Percentiles rank a stretch among this genome's conserved stretches.
phyloP scores from a whole-genome alignment of 2,888 invertebrate genomes.

The Trichopria drosophilae region DNA sequence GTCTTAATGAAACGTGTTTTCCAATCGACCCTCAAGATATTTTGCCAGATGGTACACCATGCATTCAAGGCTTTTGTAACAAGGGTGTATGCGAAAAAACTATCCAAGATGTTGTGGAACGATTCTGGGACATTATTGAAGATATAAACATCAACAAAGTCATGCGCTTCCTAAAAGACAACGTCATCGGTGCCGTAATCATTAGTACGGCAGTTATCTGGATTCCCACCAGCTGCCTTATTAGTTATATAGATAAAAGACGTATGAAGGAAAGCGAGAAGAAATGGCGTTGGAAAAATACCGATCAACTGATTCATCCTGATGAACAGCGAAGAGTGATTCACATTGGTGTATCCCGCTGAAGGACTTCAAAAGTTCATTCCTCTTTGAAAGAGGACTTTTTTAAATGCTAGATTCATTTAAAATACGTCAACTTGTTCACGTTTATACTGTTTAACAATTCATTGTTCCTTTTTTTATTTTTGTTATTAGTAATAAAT shows the following conservation, averaged over 20 bases:
- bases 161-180: conserved; percentile 84
- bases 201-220: conserved; percentile 88
- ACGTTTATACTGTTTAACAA: too few relatives aligned
- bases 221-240: conserved; percentile 91
- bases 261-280: conserved; percentile 73
- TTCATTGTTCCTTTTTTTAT: too few relatives aligned
- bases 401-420: too few relatives aligned
- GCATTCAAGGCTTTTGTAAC: conserved; percentile 95
- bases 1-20: conserved; percentile 87
- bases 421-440: too few relatives aligned
- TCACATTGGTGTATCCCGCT: conserved; percentile 61
- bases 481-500: too few relatives aligned
- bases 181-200: conserved; percentile 91
- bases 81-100: conserved; percentile 94
- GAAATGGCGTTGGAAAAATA: conserved; percentile 71
- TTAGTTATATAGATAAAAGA: conserved; percentile 80
- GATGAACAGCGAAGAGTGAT: conserved; percentile 73
- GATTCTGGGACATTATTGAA: conserved; percentile 97
- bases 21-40: conserved; percentile 88
- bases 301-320: conserved; percentile 72
- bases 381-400: too few relatives aligned
- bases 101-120: conserved; percentile 90
- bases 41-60: conserved; percentile 90
- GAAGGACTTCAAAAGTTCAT: too few relatives aligned
- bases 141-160: conserved; percentile 94